Base-by-base conservation (phyloP, 1,140 invertebrate species). In the Anastatus disparis region DNA sequence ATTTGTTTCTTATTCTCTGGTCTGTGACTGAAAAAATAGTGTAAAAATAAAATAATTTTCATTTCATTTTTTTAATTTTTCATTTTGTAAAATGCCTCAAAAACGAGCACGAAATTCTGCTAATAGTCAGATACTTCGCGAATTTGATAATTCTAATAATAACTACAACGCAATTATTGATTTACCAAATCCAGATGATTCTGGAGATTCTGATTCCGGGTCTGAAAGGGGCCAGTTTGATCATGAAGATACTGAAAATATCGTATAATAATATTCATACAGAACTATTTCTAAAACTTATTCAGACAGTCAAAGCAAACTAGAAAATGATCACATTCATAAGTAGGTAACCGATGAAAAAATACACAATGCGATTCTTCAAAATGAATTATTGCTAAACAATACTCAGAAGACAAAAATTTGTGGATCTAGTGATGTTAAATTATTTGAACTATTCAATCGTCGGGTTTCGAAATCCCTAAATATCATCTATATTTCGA, bases 261-360 rank as follows among this genome's bases (percentile, higher is more conserved):
- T 53, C 12, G 50, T 53, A 53, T 29, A 24, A 53, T 26, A 53
- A 29, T 15, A 53, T 53, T 53, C 24, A 53, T 53, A 29, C 12
- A 53, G 50, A 53, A 53, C 50, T 53, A 53, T 53, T 53, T 53
- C 26, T 27, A 53, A 53, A 53, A 53, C 50, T 53, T 53, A 53
- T 53, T 53, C 27, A 27, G 26, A n/a, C n/a, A n/a, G n/a, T n/a
- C 46, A 50, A 50, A 50, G 46, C 24, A 44, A 44, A 44, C 15
- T 44, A 44, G 42, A 44, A 44, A 44, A 44, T 44, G 42, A 44
- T 44, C 42, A 44, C n/a, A n/a, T n/a, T n/a, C n/a, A n/a, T 44
- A 44, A 44, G 42, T 44, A n/a, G 42, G 15, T 44, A 44, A 44
- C 24, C 20, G 58, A 20, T 26, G 10, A 59, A 17, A 61, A 44